phyloP scores from a whole-genome alignment of 2,113 vertebrate species.

The Calyptommatus sinebrachiatus region DNA sequence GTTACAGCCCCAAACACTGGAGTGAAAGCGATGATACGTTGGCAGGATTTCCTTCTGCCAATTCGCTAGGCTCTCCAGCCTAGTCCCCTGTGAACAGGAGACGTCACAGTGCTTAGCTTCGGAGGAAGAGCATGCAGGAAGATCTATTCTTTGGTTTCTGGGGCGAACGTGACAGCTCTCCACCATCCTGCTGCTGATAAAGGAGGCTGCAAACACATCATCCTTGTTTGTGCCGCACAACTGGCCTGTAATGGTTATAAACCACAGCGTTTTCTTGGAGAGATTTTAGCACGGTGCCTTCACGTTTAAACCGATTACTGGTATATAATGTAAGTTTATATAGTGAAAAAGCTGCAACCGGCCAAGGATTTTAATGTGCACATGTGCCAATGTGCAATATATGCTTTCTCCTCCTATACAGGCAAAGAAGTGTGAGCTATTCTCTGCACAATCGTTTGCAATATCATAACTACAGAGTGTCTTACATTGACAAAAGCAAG shows the following conservation, averaged over 20 bases:
- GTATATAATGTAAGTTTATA: no score
- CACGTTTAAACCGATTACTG: no score
- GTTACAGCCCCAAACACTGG: slow-evolving; percentile 26
- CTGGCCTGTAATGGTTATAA: not conserved
- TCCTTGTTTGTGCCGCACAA: not conserved
- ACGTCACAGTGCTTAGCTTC: rapidly evolving
- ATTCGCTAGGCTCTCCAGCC: not conserved
- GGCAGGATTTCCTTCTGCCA: rapidly evolving
- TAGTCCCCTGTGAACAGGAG: rapidly evolving
- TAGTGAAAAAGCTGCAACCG: not conserved
- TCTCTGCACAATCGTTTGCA: no score
- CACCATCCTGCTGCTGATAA: rapidly evolving
- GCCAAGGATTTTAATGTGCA: not conserved
- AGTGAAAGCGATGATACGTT: not conserved
- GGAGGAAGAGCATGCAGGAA: not conserved
- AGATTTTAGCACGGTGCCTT: not conserved
- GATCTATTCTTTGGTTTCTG: rapidly evolving
- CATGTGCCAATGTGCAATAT: not conserved
- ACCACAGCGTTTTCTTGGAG: not conserved
- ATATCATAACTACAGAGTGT: not conserved
- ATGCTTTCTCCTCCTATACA: not conserved
- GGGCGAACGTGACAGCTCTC: not conserved
- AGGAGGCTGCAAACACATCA: slow-evolving; percentile 25
- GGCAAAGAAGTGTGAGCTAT: not conserved
- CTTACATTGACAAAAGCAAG: not conserved